These are phyloP conservation scores for Ladona fulva DNA, from an alignment of 1,140 invertebrate species.

Conservation along the genomic window DNA sequence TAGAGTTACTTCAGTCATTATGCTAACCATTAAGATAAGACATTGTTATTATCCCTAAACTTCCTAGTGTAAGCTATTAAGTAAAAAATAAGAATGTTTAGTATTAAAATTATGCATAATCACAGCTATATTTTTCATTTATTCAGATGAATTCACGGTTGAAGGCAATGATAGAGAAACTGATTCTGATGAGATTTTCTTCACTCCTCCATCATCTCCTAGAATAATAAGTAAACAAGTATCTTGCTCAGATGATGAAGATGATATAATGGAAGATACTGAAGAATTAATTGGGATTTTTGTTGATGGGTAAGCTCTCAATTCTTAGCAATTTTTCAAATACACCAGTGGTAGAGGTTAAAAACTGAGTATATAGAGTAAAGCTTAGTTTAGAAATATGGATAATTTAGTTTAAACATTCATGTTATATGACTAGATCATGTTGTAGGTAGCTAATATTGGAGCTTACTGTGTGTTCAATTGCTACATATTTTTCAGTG, in stretches of 20 bases:
- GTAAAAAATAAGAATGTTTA: no score
- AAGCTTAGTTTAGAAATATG: not conserved
- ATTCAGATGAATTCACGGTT: not conserved
- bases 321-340: not conserved
- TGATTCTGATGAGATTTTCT: slow-evolving; percentile 35
- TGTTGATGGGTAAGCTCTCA: slow-evolving; percentile 38
- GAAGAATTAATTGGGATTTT: slow-evolving; percentile 41
- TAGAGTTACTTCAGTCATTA: no score
- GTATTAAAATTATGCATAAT: not conserved
- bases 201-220: slow-evolving; percentile 45
- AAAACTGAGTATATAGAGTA: not conserved
- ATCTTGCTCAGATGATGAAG: slow-evolving; percentile 10
- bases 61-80: no score
- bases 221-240: slow-evolving; percentile 9
- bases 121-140: not conserved
- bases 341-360: not conserved
- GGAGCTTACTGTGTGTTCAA: slow-evolving; percentile 20
- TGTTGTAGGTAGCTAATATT: slow-evolving; percentile 17
- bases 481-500: slow-evolving; percentile 33
- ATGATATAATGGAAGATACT: slow-evolving; percentile 36
- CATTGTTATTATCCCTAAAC: no score
- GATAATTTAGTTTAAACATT: slow-evolving; percentile 7
- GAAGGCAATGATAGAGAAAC: slow-evolving; percentile 24
- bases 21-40: no score
- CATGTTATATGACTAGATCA: slow-evolving; percentile 14